Evolutionary conservation across 64 coral and sea anemone genomes (phyloP).

Genomic region (Porites australiensis): DNA sequence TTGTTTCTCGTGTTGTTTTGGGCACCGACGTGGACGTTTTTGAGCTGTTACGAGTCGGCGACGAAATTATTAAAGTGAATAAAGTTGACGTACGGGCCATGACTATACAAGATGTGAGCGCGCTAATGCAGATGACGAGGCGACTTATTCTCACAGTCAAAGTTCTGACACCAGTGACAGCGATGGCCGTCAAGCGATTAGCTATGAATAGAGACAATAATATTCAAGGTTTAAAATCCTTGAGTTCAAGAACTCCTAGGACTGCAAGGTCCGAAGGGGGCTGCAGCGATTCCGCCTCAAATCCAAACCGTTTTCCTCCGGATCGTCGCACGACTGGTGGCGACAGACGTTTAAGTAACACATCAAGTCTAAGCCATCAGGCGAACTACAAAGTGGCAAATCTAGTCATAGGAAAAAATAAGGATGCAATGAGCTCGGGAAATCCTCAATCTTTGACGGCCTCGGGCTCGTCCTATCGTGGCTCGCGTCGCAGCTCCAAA

Average conservation of each 20-base stretch:
- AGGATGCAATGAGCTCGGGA: conserved; percentile 68
- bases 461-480: conserved; percentile 33
- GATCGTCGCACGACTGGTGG: conserved; percentile 21
- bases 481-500: conserved; percentile 69
- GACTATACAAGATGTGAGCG: conserved; percentile 97
- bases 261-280: conserved; percentile 48
- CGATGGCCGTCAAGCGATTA: conserved; percentile 42
- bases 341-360: conserved; percentile 54
- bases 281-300: conserved; percentile 47
- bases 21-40: conserved; percentile 98
- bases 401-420: conserved; percentile 94
- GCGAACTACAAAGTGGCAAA: conserved; percentile 98
- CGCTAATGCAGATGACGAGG: conserved; percentile 96
- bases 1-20: conserved; percentile 97
- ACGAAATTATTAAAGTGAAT: conserved; percentile 97
- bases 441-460: conserved; percentile 63
- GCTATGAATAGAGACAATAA: conserved; percentile 46
- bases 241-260: conserved; percentile 53
- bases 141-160: conserved; percentile 95
- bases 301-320: conserved; percentile 52
- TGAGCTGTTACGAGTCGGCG: conserved; percentile 95
- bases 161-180: conserved; percentile 87
- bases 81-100: conserved; percentile 97
- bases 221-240: conserved; percentile 31
- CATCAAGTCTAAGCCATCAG: conserved; percentile 79